Base-by-base conservation (phyloP, 2,113 vertebrate species). In the Mugil cephalus region DNA sequence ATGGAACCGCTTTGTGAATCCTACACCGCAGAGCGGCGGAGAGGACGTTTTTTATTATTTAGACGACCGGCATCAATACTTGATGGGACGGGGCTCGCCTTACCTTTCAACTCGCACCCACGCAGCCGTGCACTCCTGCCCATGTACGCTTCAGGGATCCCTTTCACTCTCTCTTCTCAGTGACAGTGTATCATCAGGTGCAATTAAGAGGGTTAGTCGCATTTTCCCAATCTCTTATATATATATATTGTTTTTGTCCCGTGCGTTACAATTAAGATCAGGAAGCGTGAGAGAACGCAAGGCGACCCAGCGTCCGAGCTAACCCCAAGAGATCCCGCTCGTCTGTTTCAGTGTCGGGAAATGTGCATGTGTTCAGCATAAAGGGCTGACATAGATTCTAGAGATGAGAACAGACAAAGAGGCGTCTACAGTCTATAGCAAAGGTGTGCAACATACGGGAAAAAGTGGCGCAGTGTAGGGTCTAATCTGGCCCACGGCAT, bases 11-110 rank as follows among this genome's bases (percentile, higher is more conserved):
- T 62, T 19, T 50, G 61, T 80, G 60, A 89, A 92, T 66, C 42
- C 55, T 76, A 90, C 68, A 87, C 85, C 51, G 1, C 67, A n/a
- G 18, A 34, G 38, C 24, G 52, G 72, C 75, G 73, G 60, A 76
- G 52, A 82, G 83, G 54, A 82, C 65, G 65, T 58, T 66, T 82
- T 93, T 80, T 47, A 93, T 93, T 89, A 94, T 94, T 92, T 82
- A 93, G 21, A 70, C 35, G 18, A 40, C 82, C 34, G 48, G 38
- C 53, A 88, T 94, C 10, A 92, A 94, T 91, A 89, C 50, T 93
- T 91, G 61, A 94, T 88, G 65, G 48, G 17, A 60, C 17, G 35
- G 13, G 74, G 80, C 82, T 94, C 85, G 65, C 6, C 46, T 93
- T 92, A 86, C 71, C 48, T 69, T 58, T 72, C 36, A 39, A 17